Base-by-base conservation (phyloP, 1,140 invertebrate species). In the Ceratosolen solmsi region DNA sequence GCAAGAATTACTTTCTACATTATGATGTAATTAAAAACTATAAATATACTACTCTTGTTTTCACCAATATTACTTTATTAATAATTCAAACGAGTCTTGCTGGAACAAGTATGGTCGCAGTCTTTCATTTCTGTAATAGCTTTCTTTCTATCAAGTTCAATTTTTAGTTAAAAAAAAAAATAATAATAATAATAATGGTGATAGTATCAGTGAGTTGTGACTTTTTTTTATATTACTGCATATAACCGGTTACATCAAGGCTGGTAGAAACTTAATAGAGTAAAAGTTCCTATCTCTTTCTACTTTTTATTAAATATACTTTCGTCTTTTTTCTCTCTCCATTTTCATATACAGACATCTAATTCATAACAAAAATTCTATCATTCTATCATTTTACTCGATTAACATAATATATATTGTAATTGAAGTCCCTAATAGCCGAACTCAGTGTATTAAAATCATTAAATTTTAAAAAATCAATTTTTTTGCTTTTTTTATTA, bases 241-340 rank as follows among this genome's bases (percentile, higher is more conserved):
- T 36, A 9, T 54, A 74, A 27, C 51, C 8, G 20, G 65, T 72
- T 72, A 72, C 70, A n/a, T 74, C 49, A 74, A 56, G 51, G 8
- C 20, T 36, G 4, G 38, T 76, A 38, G 56, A 76, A 76, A 76
- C 25, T 76, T 76, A 63, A 76, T 63, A 25, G 74, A 63, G 36
- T 46, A 76, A 46, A 63, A 76, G 74, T 63, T 41, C 27, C 30
- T 75, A 58, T 56, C 33, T 75, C 22, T 73, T 73, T 49, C 38
- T 7, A 36, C 38, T 46, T 51, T 63, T 63, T 63, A 73, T 73
- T 51, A 2, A 25, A 30, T 73, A 63, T 63, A 33, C 58, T 30
- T 63, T 54, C 51, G 20, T 54, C 20, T 54, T 54, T 54, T 54
- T n/a, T n/a, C n/a, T n/a, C n/a, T n/a, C 20, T 54, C 20, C 17